A percentile compares a stretch with the other conserved stretches of the same genome.
phyloP scores from a whole-genome alignment of 2,113 vertebrate species.

The Myocastor coypus region DNA sequence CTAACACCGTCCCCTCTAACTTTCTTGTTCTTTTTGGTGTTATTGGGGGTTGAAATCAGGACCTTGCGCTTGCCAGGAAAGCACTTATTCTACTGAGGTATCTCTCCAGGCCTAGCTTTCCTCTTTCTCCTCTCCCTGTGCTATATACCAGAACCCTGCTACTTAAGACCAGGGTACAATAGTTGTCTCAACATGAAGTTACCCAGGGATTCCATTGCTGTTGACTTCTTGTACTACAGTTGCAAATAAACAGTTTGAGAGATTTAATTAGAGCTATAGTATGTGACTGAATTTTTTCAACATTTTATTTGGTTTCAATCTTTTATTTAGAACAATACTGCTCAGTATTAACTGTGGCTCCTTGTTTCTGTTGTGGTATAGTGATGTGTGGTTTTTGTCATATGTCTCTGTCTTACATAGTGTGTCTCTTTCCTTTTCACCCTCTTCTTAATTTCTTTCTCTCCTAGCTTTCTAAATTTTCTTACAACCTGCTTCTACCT shows the following conservation, averaged over 20 bases:
- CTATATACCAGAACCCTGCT: neutral
- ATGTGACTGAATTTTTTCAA: neutral
- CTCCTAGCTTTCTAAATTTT: neutral
- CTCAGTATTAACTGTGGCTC: neutral
- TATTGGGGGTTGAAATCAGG: too few relatives aligned
- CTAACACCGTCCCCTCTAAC: neutral
- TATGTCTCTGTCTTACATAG: neutral
- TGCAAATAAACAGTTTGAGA: neutral
- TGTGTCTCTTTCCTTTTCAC: neutral
- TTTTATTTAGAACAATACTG: neutral
- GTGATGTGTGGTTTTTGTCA: neutral
- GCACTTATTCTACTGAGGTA: too few relatives aligned
- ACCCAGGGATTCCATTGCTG: neutral
- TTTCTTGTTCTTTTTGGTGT: too few relatives aligned
- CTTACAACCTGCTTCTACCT: neutral
- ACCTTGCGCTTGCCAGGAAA: too few relatives aligned
- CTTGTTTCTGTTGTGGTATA: too few relatives aligned
- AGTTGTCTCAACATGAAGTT: neutral
- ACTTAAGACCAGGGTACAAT: neutral
- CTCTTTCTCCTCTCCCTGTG: neutral
- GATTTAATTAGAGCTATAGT: neutral
- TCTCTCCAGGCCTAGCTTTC: too few relatives aligned
- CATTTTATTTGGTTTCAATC: neutral
- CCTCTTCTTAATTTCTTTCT: neutral
- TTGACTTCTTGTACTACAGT: neutral